Evolutionary conservation across 1,140 invertebrate genomes (phyloP).

Genomic region (Bicyclus anynana): DNA sequence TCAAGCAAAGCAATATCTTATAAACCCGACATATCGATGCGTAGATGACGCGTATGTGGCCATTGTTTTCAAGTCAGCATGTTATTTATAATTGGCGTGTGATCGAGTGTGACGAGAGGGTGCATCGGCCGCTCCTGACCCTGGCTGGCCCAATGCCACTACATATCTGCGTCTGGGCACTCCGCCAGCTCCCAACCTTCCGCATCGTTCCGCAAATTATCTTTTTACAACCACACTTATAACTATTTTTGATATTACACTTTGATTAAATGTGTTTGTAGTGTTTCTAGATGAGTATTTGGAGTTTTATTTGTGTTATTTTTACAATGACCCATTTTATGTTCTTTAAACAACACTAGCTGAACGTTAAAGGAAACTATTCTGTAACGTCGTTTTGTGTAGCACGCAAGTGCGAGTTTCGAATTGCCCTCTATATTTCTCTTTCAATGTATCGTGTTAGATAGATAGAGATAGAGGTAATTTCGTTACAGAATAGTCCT

Average conservation of each 20-base stretch:
- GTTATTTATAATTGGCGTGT: slow-evolving; percentile 40
- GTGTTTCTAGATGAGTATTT: background rate
- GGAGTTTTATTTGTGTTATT: background rate
- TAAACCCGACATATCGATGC: background rate
- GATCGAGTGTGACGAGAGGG: slow-evolving; percentile 44
- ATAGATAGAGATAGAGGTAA: too few species aligned
- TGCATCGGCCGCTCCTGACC: slow-evolving; percentile 71
- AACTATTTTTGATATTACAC: slow-evolving; percentile 7
- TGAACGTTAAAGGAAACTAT: too few species aligned
- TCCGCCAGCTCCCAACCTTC: slow-evolving; percentile 58
- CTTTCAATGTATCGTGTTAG: too few species aligned
- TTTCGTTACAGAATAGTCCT: too few species aligned
- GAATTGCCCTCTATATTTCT: too few species aligned
- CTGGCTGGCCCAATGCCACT: slow-evolving; percentile 70
- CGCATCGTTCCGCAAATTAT: slow-evolving; percentile 58
- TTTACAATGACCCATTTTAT: too few species aligned
- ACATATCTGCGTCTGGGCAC: slow-evolving; percentile 52
- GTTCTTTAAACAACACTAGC: too few species aligned
- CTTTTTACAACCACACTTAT: slow-evolving; percentile 26
- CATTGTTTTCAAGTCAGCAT: slow-evolving; percentile 21
- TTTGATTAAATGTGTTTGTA: background rate
- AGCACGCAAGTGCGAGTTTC: too few species aligned
- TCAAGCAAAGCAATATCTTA: too few species aligned
- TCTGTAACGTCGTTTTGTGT: too few species aligned
- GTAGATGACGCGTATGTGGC: slow-evolving; percentile 17